Evolutionary conservation across 2,113 vertebrate species (phyloP).

Genomic region (Limanda limanda): DNA sequence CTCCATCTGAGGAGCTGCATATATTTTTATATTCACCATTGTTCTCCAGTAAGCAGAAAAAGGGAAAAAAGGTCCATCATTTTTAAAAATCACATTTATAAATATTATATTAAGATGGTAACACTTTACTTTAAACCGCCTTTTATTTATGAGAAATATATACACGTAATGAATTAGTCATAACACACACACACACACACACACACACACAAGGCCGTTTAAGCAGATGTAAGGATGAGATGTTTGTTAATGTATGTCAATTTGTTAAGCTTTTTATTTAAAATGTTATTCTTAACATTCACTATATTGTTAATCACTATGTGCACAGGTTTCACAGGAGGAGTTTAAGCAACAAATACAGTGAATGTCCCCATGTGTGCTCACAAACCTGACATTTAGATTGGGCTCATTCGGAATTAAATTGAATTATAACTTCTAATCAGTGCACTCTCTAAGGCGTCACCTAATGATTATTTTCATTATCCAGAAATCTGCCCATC

Average conservation of each 20-base stretch:
- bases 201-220: too few species aligned
- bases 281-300: too few species aligned
- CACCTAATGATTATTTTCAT: neutral
- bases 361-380: neutral
- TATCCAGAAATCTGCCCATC: neutral
- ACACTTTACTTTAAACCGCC: too few species aligned
- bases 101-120: neutral
- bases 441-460: neutral
- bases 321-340: too few species aligned
- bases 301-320: too few species aligned
- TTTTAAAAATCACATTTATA: neutral
- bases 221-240: too few species aligned
- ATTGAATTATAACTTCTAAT: neutral
- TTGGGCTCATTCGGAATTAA: neutral
- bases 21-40: constrained; percentile 11
- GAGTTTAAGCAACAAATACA: too few species aligned
- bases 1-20: constrained; percentile 10
- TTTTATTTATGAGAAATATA: neutral
- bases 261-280: too few species aligned
- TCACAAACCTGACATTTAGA: constrained; percentile 1
- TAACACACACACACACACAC: too few species aligned
- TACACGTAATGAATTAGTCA: neutral
- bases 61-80: neutral
- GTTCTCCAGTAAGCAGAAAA: neutral
- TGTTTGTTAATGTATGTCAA: too few species aligned